Evolutionary conservation across 2,797 vertebrate genomes (phyloP).

Genomic region (Cuculus canorus): DNA sequence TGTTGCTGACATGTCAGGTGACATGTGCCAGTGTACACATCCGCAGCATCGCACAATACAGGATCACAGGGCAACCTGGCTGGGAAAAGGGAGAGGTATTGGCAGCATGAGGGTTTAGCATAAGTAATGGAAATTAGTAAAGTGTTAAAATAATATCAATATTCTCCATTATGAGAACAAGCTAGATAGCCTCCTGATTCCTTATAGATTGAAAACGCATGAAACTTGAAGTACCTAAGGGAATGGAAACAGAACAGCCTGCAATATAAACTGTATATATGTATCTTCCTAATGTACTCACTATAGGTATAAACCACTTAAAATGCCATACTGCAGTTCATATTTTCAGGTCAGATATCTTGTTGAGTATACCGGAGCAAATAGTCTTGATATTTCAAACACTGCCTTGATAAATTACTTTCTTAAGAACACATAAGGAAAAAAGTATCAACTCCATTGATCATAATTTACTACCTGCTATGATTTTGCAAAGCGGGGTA

Average conservation of each 20-base stretch:
- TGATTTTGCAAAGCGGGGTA: not conserved
- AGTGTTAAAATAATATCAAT: not conserved
- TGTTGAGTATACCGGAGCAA: not conserved
- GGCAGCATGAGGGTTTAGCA: not conserved
- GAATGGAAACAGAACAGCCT: not conserved
- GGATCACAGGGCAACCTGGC: not conserved
- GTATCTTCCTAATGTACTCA: not conserved
- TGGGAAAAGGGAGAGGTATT: too few species aligned
- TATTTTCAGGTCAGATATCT: not conserved
- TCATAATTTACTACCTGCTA: not conserved
- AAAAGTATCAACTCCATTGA: not conserved
- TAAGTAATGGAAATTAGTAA: not conserved
- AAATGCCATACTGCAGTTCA: not conserved
- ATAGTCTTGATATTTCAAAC: not conserved
- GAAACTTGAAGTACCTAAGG: not conserved
- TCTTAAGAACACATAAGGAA: not conserved
- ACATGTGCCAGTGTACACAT: accelerated
- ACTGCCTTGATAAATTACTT: not conserved
- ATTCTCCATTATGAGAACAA: not conserved
- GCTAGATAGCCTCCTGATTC: not conserved
- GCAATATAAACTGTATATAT: not conserved
- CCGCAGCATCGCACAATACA: accelerated
- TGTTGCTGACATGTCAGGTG: not conserved
- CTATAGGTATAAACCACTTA: not conserved
- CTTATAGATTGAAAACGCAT: accelerated